A percentile compares a stretch with the other conserved stretches of the same genome.
These are phyloP conservation scores for Vireo griseus DNA, from an alignment of 2,797 vertebrate genomes.

Conservation along the genomic window DNA sequence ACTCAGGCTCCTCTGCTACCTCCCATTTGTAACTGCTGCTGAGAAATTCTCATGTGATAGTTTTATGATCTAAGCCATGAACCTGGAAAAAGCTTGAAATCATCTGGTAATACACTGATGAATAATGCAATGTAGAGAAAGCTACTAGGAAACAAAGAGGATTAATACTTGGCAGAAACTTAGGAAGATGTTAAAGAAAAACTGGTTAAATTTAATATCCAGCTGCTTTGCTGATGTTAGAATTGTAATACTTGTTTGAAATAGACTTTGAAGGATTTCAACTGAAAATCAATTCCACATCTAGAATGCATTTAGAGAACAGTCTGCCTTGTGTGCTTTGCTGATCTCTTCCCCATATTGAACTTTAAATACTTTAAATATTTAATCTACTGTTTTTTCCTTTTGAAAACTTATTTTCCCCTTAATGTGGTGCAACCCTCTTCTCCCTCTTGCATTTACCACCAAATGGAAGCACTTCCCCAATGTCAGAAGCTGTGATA, in stretches of 20 bases:
- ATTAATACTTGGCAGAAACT: slow-evolving; percentile 57
- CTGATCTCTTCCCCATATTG: slow-evolving; percentile 20
- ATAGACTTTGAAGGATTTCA: slow-evolving; percentile 55
- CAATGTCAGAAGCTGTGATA: neutral
- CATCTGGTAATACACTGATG: neutral
- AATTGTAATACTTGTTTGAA: slow-evolving; percentile 48
- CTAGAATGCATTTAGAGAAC: neutral
- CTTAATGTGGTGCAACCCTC: neutral
- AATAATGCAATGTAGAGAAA: slow-evolving; percentile 43
- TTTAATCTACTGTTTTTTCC: slow-evolving; percentile 8
- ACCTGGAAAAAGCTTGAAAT: slow-evolving; percentile 28
- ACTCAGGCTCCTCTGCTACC: neutral
- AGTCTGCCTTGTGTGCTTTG: neutral
- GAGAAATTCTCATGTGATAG: slow-evolving; percentile 39
- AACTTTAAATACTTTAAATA: slow-evolving; percentile 31
- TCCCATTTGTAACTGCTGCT: slow-evolving; percentile 21
- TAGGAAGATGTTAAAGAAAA: slow-evolving; percentile 39
- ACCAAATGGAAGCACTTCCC: neutral
- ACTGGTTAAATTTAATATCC: slow-evolving; percentile 61
- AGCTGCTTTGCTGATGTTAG: slow-evolving; percentile 42
- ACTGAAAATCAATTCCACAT: slow-evolving; percentile 51
- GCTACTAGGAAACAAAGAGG: slow-evolving; percentile 32
- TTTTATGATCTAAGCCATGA: slow-evolving; percentile 46
- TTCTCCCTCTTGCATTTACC: slow-evolving; percentile 8
- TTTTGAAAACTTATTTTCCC: neutral